Conservation (phyloP, 2,797 vertebrate genomes). For the Diplodus sargus region DNA sequence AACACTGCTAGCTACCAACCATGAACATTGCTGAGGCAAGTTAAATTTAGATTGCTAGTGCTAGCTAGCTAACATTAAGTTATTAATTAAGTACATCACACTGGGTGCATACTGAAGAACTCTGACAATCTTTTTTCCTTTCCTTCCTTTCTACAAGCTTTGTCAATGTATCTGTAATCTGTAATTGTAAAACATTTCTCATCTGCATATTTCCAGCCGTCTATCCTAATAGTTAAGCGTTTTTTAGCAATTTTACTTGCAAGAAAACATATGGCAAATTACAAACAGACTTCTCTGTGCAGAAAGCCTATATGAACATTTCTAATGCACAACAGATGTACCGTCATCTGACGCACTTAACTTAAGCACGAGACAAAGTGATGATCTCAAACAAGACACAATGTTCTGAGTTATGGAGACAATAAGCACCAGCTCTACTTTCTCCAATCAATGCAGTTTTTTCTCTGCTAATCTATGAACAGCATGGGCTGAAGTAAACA, state of each 20-base stretch:
- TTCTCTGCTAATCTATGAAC: slow-evolving; percentile 55
- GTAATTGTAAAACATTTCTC: slow-evolving; percentile 15
- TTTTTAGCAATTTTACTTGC: neutral
- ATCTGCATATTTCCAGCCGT: slow-evolving; percentile 2
- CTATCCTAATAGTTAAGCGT: slow-evolving; percentile 2
- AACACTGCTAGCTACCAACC: too few relatives aligned
- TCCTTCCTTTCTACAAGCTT: too few relatives aligned
- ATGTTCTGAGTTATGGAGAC: slow-evolving; percentile 36
- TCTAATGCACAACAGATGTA: slow-evolving; percentile 63
- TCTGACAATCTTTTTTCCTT: too few relatives aligned
- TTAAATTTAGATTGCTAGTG: too few relatives aligned
- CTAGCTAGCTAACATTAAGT: too few relatives aligned
- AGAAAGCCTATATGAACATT: slow-evolving; percentile 37
- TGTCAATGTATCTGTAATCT: too few relatives aligned
- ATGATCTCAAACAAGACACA: slow-evolving; percentile 65
- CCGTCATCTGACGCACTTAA: slow-evolving; percentile 57
- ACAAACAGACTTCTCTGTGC: slow-evolving; percentile 23
- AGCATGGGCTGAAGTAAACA: slow-evolving; percentile 52
- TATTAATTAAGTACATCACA: too few relatives aligned
- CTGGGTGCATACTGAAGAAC: too few relatives aligned
- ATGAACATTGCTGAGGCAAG: too few relatives aligned
- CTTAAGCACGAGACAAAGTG: slow-evolving; percentile 43
- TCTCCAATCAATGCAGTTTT: slow-evolving; percentile 48
- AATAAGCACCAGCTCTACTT: slow-evolving; percentile 20
- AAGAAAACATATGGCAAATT: slow-evolving; percentile 39